Percentiles rank a stretch among this genome's conserved stretches.
Evolutionary conservation across 2,113 vertebrate species (phyloP).

Genomic region (Poeciliopsis turrubarensis): DNA sequence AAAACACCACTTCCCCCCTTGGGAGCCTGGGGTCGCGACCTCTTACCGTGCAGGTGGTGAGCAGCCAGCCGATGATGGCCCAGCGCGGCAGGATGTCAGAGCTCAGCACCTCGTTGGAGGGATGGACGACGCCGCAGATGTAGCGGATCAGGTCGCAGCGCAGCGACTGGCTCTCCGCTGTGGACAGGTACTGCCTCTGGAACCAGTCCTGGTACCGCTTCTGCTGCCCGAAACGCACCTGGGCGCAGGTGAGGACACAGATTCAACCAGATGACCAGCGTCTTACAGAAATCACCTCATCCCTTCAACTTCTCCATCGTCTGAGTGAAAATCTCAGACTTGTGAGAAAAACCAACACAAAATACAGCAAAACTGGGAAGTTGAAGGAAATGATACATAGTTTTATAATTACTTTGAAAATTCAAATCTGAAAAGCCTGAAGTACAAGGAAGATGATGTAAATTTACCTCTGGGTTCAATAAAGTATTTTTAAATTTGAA

Average conservation of each 20-base stretch:
- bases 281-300: background rate
- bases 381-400: background rate
- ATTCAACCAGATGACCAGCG: background rate
- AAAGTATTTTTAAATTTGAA: too few species aligned
- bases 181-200: slow-evolving; percentile 94
- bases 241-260: background rate
- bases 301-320: too few species aligned
- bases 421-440: too few species aligned
- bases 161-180: slow-evolving; percentile 93
- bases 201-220: slow-evolving; percentile 99
- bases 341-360: background rate
- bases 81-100: slow-evolving; percentile 97
- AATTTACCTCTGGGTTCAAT: too few species aligned
- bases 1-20: too few species aligned
- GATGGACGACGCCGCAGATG: slow-evolving; percentile 96
- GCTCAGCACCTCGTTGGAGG: slow-evolving; percentile 96
- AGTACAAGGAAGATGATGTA: background rate
- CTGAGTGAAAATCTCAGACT: too few species aligned
- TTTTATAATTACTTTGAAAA: too few species aligned
- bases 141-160: slow-evolving; percentile 97
- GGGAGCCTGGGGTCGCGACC: background rate
- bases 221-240: slow-evolving; percentile 97
- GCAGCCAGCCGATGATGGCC: slow-evolving; percentile 98
- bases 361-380: background rate
- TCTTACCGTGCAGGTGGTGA: slow-evolving; percentile 95